These are phyloP conservation scores for Pocillopora grandis DNA, from an alignment of 92 coral and sea anemone species.

Conservation along the genomic window DNA sequence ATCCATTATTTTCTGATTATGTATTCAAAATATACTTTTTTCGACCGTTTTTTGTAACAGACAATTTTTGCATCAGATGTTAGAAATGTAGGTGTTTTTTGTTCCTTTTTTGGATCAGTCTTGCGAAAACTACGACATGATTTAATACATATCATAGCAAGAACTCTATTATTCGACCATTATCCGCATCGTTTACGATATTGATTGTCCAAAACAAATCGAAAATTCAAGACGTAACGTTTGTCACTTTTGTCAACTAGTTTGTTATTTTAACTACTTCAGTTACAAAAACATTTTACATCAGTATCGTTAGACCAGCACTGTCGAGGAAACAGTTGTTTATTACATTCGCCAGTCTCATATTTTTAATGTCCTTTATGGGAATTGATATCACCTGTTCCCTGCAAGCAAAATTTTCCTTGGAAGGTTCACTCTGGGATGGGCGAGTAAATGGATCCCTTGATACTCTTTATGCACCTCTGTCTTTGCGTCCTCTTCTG, in stretches of 20 bases:
- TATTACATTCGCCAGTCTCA: not conserved
- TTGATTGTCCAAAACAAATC: not conserved
- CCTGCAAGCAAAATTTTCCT: not conserved
- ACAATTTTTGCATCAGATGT: too few species aligned
- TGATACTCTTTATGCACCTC: slow-evolving; percentile 16
- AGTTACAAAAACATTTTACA: not conserved
- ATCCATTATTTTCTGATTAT: too few species aligned
- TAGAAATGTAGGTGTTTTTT: too few species aligned
- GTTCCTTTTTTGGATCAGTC: too few species aligned
- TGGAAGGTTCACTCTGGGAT: slow-evolving; percentile 24
- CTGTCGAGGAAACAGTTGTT: slow-evolving; percentile 4
- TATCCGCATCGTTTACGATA: not conserved
- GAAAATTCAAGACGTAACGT: not conserved
- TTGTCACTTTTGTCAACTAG: not conserved
- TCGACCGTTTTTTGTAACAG: too few species aligned
- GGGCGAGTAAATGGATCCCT: slow-evolving; percentile 13
- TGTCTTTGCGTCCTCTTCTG: slow-evolving; percentile 36
- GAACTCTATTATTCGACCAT: not conserved
- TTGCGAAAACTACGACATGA: too few species aligned
- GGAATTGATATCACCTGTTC: not conserved
- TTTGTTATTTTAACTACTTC: not conserved
- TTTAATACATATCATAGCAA: too few species aligned
- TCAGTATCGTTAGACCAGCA: slow-evolving; percentile 1
- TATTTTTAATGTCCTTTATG: not conserved
- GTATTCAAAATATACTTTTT: too few species aligned